phyloP scores from a whole-genome alignment of 2,888 invertebrate genomes.

The Megamerina dolium region DNA sequence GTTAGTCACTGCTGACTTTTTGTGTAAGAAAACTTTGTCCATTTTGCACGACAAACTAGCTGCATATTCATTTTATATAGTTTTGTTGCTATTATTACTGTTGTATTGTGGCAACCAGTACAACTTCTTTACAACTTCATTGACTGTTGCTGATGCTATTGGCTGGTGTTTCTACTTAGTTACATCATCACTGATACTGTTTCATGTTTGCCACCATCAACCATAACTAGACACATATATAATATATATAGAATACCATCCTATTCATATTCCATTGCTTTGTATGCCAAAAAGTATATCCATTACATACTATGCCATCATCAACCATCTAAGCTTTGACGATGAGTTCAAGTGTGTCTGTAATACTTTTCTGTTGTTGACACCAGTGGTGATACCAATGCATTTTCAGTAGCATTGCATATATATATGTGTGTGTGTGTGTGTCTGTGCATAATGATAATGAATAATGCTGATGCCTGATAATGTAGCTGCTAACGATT shows the following conservation, averaged over 20 bases:
- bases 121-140: not conserved
- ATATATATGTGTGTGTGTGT: not conserved
- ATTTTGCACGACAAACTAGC: not conserved
- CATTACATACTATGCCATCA: too few species aligned
- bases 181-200: too few species aligned
- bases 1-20: not conserved
- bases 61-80: too few species aligned
- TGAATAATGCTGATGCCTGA: conserved; percentile 33
- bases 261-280: too few species aligned
- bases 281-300: too few species aligned
- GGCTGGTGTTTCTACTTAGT: too few species aligned
- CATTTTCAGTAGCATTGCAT: not conserved
- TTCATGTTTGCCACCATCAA: too few species aligned
- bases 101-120: not conserved
- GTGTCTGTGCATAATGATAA: conserved; percentile 22
- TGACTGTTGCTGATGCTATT: not conserved
- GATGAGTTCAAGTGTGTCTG: not conserved
- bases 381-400: not conserved
- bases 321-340: not conserved
- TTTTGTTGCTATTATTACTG: not conserved
- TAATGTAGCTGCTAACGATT: conserved; percentile 35
- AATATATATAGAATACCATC: too few species aligned
- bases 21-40: not conserved
- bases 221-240: too few species aligned
- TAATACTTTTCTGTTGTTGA: not conserved